Percentiles rank a stretch among this genome's conserved stretches.
Evolutionary conservation across 1,140 invertebrate genomes (phyloP).

Genomic region (Cyphomyrmex costatus): DNA sequence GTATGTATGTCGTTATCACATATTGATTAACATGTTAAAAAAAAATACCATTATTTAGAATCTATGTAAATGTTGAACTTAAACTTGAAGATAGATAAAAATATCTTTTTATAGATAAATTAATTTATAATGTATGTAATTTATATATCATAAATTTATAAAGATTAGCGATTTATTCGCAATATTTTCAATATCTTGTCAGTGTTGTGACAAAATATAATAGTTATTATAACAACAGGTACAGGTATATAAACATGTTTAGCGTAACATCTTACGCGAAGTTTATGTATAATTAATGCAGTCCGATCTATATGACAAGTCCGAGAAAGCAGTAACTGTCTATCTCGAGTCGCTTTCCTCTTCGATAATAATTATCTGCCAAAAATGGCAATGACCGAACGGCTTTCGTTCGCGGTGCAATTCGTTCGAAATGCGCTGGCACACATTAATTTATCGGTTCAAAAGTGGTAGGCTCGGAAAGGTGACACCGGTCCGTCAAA

Average conservation of each 20-base stretch:
- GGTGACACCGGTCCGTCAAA: constrained; percentile 61
- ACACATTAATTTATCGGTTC: constrained; percentile 49
- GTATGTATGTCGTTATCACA: background rate
- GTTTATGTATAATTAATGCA: constrained; percentile 7
- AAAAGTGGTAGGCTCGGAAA: constrained; percentile 50
- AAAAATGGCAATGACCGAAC: background rate
- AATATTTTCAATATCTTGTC: background rate
- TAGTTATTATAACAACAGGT: background rate
- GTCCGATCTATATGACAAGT: background rate
- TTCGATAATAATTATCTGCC: constrained; percentile 41
- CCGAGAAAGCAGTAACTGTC: background rate
- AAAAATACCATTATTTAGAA: background rate
- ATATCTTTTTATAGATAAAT: background rate
- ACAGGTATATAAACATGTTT: constrained; percentile 11
- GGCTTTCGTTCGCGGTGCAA: background rate
- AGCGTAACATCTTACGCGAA: background rate
- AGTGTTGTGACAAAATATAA: constrained; percentile 1
- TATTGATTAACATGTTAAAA: background rate
- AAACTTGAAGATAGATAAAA: background rate
- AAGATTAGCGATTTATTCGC: background rate
- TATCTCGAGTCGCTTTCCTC: constrained; percentile 12
- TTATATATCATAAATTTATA: background rate
- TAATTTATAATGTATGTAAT: background rate
- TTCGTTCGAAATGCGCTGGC: background rate
- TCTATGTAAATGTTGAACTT: background rate